These are phyloP conservation scores for Muscicapa adusta DNA, from an alignment of 2,113 vertebrate genomes.

Conservation along the genomic window DNA sequence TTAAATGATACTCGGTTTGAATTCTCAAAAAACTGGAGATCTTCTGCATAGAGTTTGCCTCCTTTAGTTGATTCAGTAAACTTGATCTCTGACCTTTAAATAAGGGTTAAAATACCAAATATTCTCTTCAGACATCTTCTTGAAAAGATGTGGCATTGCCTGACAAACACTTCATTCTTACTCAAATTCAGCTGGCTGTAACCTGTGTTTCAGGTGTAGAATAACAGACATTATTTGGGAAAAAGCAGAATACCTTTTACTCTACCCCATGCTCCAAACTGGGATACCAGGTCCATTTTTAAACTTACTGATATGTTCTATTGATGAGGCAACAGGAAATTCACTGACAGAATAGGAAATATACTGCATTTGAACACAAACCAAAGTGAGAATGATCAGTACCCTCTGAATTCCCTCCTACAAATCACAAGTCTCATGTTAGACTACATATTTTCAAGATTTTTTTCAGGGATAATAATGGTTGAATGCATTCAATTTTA, in stretches of 20 bases:
- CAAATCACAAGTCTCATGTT: neutral
- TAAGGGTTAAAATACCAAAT: neutral
- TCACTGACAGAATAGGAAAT: neutral
- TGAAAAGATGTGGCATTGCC: neutral
- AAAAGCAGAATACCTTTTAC: neutral
- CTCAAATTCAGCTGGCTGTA: neutral
- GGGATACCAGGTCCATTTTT: neutral
- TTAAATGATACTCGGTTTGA: neutral
- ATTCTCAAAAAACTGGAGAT: neutral
- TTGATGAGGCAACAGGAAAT: neutral
- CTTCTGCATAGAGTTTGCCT: neutral
- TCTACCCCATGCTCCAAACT: neutral
- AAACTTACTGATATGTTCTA: neutral
- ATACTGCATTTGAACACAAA: neutral
- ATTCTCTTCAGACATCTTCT: neutral
- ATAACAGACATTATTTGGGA: neutral
- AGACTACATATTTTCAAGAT: neutral
- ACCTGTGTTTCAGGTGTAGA: neutral
- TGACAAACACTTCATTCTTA: neutral
- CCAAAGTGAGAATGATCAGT: neutral
- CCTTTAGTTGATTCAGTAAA: neutral
- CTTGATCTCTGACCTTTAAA: neutral
- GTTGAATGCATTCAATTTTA: neutral
- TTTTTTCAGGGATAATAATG: neutral
- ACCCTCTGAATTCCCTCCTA: neutral